Percentiles rank a stretch among this genome's conserved stretches.
Evolutionary conservation across 2,888 invertebrate species (phyloP).

Genomic region (Sphaeridia pumilis): DNA sequence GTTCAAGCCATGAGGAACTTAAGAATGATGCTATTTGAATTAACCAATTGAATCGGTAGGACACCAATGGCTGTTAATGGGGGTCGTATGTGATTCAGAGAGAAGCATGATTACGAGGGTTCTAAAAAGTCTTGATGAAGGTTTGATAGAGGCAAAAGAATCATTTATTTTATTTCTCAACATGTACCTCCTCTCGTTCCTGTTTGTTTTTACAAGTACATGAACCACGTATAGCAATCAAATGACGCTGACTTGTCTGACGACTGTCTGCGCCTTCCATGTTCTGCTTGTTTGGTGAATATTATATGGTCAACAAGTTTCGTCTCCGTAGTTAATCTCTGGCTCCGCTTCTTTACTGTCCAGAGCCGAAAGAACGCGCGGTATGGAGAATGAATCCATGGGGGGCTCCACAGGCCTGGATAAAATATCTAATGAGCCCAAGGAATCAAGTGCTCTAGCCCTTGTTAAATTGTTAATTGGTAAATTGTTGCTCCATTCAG

Average conservation of each 20-base stretch:
- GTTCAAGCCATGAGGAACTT: too few relatives aligned
- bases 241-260: too few relatives aligned
- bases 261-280: too few relatives aligned
- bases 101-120: not conserved
- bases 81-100: not conserved
- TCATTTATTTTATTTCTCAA: constrained; percentile 1
- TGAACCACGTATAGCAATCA: too few relatives aligned
- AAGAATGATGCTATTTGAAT: constrained; percentile 3
- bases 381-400: too few relatives aligned
- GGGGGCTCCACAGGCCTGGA: constrained; percentile 9
- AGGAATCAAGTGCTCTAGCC: constrained; percentile 5
- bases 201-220: constrained; percentile 7
- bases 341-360: too few relatives aligned
- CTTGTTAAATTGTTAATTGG: constrained; percentile 16
- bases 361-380: too few relatives aligned
- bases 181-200: not conserved
- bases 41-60: constrained; percentile 1
- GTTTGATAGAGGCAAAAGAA: not conserved
- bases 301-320: too few relatives aligned
- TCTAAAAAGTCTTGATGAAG: not conserved
- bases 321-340: too few relatives aligned
- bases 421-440: constrained; percentile 31
- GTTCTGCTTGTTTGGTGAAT: too few relatives aligned
- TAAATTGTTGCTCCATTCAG: constrained; percentile 8
- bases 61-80: not conserved